Percentiles rank a stretch among this genome's conserved stretches.
These are phyloP conservation scores for Drosophila dives DNA, from an alignment of 2,888 invertebrate species.

Conservation along the genomic window DNA sequence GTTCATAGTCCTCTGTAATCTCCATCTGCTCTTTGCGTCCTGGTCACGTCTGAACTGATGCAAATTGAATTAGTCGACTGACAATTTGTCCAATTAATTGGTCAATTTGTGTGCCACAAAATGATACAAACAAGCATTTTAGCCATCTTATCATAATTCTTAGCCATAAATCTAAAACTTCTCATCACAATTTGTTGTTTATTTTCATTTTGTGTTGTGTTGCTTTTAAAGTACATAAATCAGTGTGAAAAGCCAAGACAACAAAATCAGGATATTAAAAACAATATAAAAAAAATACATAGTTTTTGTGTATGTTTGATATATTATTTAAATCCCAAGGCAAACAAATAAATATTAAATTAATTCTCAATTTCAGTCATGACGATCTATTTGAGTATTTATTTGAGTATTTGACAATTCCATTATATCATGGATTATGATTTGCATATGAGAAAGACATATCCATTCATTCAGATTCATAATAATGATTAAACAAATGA, in stretches of 20 bases:
- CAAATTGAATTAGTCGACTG: conserved; percentile 25
- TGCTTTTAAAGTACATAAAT: conserved; percentile 29
- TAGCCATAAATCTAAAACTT: conserved; percentile 13
- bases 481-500: conserved; percentile 1
- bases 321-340: not conserved
- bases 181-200: not conserved
- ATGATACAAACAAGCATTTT: conserved; percentile 28
- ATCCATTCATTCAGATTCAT: not conserved
- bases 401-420: not conserved
- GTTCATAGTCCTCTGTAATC: not conserved
- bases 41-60: not conserved
- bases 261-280: conserved; percentile 15
- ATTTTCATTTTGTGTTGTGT: conserved; percentile 4
- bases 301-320: not conserved
- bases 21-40: not conserved
- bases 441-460: not conserved
- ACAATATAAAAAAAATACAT: not conserved
- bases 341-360: conserved; percentile 25
- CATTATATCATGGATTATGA: not conserved
- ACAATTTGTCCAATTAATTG: conserved; percentile 48
- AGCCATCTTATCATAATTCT: conserved; percentile 11
- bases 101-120: conserved; percentile 16
- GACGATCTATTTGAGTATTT: not conserved
- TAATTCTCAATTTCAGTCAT: conserved; percentile 9
- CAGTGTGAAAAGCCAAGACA: conserved; percentile 12